Conservation (phyloP, 2,797 vertebrate genomes). For the Pantherophis alleghaniensis region DNA sequence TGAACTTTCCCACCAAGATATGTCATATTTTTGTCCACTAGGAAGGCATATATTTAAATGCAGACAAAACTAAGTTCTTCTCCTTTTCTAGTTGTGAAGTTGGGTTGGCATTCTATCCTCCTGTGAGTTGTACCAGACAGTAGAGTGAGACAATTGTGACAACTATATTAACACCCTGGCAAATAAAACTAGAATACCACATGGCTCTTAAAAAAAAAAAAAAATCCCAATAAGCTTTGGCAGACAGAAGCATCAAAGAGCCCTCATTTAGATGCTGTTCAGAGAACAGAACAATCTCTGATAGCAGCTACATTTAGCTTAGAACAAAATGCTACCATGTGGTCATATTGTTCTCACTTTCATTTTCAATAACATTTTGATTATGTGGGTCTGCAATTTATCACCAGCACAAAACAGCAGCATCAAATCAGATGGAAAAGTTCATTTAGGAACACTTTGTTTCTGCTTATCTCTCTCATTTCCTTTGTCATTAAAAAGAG, state of each 20-base stretch:
- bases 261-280: constrained; percentile 9
- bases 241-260: constrained; percentile 28
- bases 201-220: neutral
- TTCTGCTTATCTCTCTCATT: neutral
- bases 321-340: constrained; percentile 36
- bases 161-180: neutral
- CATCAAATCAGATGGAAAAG: constrained; percentile 2
- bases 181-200: constrained; percentile 6
- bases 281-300: constrained; percentile 27
- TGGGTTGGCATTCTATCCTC: neutral
- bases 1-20: neutral
- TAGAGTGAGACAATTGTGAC: neutral
- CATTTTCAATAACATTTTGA: constrained; percentile 26
- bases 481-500: neutral
- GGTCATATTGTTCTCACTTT: constrained; percentile 30
- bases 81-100: neutral
- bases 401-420: neutral
- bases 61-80: neutral
- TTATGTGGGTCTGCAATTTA: constrained; percentile 20
- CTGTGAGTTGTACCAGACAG: neutral
- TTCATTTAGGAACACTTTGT: neutral
- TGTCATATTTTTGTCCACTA: neutral
- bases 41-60: neutral
- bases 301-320: constrained; percentile 21
- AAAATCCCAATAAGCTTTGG: constrained; percentile 2